A percentile compares a stretch with the other conserved stretches of the same genome.
phyloP scores from a whole-genome alignment of 2,888 invertebrate genomes.

The Aromia moschata region DNA sequence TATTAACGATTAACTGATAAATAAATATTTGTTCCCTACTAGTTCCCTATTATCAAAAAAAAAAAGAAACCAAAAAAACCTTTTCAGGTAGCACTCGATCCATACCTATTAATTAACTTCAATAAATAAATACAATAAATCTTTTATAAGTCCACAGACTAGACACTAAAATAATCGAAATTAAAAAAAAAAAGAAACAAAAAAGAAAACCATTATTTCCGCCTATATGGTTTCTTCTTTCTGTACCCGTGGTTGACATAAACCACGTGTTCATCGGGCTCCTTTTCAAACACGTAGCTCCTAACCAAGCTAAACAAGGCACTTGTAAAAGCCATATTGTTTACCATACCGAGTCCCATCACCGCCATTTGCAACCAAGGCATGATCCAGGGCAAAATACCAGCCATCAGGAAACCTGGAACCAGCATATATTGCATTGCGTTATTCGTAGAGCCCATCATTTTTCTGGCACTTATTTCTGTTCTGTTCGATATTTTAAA shows the following conservation, averaged over 20 bases:
- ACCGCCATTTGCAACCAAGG: slow-evolving; percentile 75
- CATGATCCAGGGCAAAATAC: slow-evolving; percentile 73
- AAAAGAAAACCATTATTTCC: not conserved
- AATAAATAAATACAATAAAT: no score
- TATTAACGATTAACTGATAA: no score
- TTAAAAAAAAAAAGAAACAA: not conserved
- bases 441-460: slow-evolving; percentile 31
- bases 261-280: slow-evolving; percentile 66
- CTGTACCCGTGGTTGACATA: slow-evolving; percentile 69
- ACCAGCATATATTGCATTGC: slow-evolving; percentile 49
- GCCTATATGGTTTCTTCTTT: slow-evolving; percentile 49
- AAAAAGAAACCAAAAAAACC: no score
- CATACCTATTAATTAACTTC: no score
- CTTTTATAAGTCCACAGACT: slow-evolving; percentile 10
- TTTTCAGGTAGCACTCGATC: no score
- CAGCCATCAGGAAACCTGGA: slow-evolving; percentile 73
- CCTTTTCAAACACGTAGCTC: slow-evolving; percentile 68
- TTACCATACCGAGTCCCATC: slow-evolving; percentile 69
- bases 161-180: slow-evolving; percentile 5
- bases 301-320: slow-evolving; percentile 69
- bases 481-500: slow-evolving; percentile 5
- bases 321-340: slow-evolving; percentile 73
- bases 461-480: slow-evolving; percentile 27
- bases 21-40: no score
- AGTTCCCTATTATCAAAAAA: no score